phyloP scores from a whole-genome alignment of 2,888 invertebrate genomes.

The Tuta absoluta region DNA sequence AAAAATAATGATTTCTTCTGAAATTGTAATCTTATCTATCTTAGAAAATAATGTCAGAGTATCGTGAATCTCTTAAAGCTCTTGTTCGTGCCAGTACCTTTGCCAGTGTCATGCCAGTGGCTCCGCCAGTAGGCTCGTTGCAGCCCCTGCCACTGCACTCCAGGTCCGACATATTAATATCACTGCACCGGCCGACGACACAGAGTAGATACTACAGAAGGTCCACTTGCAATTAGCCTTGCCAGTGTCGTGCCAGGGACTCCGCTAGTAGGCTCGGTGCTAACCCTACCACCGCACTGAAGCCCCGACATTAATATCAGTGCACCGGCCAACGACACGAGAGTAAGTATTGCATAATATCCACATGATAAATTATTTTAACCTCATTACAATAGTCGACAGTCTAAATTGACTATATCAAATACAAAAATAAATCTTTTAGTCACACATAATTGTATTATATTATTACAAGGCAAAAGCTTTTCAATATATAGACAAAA shows the following conservation, averaged over 20 bases:
- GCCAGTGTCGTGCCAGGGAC: conserved; percentile 9
- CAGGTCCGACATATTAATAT: conserved; percentile 62
- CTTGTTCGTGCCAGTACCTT: neutral
- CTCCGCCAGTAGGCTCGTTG: conserved; percentile 33
- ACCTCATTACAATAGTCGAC: neutral
- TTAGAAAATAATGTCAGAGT: neutral
- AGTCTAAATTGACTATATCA: neutral
- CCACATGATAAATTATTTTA: neutral
- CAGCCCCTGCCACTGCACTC: conserved; percentile 36
- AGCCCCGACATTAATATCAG: conserved; percentile 60
- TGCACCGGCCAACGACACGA: conserved; percentile 30
- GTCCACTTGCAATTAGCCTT: neutral
- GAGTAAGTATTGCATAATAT: conserved; percentile 10
- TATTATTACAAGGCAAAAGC: too few species aligned
- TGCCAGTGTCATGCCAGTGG: neutral
- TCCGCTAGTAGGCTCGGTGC: conserved; percentile 33
- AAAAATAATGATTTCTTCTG: too few species aligned
- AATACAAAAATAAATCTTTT: neutral
- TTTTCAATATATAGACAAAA: too few species aligned
- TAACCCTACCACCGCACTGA: conserved; percentile 38
- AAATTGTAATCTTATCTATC: too few species aligned
- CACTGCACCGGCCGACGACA: conserved; percentile 32
- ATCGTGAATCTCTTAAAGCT: neutral
- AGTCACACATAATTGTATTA: too few species aligned
- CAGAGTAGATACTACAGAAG: conserved; percentile 19